Percentiles rank a stretch among this genome's conserved stretches.
Evolutionary conservation across 1,140 invertebrate genomes (phyloP).

Genomic region (Drosophila bipectinata): DNA sequence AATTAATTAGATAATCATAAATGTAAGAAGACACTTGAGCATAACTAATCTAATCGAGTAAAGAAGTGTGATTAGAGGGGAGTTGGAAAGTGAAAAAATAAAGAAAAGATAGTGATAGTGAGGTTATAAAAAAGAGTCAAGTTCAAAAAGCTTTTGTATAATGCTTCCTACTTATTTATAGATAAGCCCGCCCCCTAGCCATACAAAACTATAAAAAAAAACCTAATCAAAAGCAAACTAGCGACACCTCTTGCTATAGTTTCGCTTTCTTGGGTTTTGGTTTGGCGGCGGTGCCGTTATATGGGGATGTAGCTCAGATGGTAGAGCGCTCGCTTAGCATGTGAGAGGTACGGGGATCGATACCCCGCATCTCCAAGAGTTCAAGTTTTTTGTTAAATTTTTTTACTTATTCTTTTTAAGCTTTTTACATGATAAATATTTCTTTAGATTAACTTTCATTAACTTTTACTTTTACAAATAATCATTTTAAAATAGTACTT

Average conservation of each 20-base stretch:
- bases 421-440: not conserved
- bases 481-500: no score
- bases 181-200: slow-evolving; percentile 9
- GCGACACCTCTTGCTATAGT: slow-evolving; percentile 9
- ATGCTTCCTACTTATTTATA: slow-evolving; percentile 31
- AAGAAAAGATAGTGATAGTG: not conserved
- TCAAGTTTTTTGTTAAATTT: slow-evolving; percentile 7
- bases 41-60: slow-evolving; percentile 22
- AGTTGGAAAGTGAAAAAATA: not conserved
- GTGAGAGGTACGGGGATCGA: slow-evolving; percentile 93
- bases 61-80: slow-evolving; percentile 4
- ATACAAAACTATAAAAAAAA: slow-evolving; percentile 22
- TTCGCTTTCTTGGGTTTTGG: slow-evolving; percentile 13
- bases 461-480: no score
- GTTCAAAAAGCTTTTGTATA: slow-evolving; percentile 28
- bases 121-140: slow-evolving; percentile 37
- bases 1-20: slow-evolving; percentile 70
- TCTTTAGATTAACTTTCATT: no score
- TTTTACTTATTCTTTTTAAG: not conserved
- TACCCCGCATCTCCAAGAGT: slow-evolving; percentile 87
- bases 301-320: slow-evolving; percentile 89
- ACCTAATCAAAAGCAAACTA: slow-evolving; percentile 12
- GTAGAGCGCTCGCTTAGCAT: slow-evolving; percentile 94
- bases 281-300: not conserved
- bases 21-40: slow-evolving; percentile 18